phyloP scores from a whole-genome alignment of 2,113 vertebrate genomes.

The Etheostoma spectabile region DNA sequence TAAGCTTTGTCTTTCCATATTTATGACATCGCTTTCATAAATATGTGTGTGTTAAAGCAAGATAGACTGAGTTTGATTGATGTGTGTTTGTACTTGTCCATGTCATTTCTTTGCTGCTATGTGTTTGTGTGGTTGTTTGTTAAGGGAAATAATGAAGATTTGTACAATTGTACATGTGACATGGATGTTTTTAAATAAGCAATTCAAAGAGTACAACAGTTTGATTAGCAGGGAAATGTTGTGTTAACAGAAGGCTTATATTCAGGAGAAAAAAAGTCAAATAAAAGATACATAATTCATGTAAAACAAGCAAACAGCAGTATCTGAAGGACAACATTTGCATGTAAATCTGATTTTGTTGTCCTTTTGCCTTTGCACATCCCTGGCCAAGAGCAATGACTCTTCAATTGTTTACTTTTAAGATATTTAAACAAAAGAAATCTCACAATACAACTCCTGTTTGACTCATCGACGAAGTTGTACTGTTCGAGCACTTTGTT shows the following conservation, averaged over 20 bases:
- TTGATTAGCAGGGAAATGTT: not conserved
- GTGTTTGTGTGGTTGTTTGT: not conserved
- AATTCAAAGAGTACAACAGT: not conserved
- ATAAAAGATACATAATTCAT: conserved; percentile 35
- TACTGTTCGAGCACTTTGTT: not conserved
- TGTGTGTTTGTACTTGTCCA: not conserved
- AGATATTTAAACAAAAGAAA: conserved; percentile 15
- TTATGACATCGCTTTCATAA: conserved; percentile 30
- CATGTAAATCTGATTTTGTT: not conserved
- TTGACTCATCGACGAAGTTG: not conserved
- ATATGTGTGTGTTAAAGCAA: not conserved
- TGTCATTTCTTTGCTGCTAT: conserved; percentile 2
- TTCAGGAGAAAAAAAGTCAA: not conserved
- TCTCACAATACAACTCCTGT: not conserved
- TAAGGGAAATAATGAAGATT: not conserved
- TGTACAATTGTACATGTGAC: not conserved
- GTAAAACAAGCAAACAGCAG: conserved; percentile 33
- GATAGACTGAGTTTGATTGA: conserved; percentile 1
- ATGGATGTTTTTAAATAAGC: not conserved
- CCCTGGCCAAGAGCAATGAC: not conserved
- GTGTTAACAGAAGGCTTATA: not conserved
- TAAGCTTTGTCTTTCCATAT: conserved; percentile 11
- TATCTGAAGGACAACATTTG: conserved; percentile 25
- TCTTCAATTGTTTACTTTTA: conserved; percentile 26
- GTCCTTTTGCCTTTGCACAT: not conserved